Evolutionary conservation across 1,140 invertebrate genomes (phyloP).

Genomic region (Cheumatopsyche charites): DNA sequence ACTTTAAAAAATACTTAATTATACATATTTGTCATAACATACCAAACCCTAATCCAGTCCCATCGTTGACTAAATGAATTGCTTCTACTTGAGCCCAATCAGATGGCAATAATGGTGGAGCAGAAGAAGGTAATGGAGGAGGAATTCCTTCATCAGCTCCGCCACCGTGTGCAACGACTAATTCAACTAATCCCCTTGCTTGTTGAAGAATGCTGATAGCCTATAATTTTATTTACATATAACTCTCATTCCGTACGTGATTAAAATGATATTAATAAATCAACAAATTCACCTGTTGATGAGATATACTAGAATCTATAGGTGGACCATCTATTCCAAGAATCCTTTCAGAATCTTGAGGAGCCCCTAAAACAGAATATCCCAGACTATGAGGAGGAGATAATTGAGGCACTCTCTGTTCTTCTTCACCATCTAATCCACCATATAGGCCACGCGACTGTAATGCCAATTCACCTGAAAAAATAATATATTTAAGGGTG

Average conservation of each 20-base stretch:
- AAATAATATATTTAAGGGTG: not conserved
- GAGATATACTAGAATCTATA: slow-evolving; percentile 82
- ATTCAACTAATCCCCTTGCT: slow-evolving; percentile 75
- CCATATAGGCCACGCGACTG: slow-evolving; percentile 63
- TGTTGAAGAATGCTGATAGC: slow-evolving; percentile 83
- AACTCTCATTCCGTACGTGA: slow-evolving; percentile 3
- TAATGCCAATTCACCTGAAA: slow-evolving; percentile 66
- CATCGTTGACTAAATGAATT: slow-evolving; percentile 94
- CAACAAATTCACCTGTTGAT: slow-evolving; percentile 68
- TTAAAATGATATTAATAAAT: slow-evolving; percentile 17
- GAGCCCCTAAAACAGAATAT: slow-evolving; percentile 51
- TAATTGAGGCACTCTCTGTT: slow-evolving; percentile 67
- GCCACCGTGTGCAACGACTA: slow-evolving; percentile 68
- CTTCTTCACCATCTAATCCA: slow-evolving; percentile 60
- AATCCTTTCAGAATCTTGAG: slow-evolving; percentile 78
- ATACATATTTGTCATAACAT: slow-evolving; percentile 39
- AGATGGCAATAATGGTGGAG: slow-evolving; percentile 53
- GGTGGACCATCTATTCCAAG: slow-evolving; percentile 87
- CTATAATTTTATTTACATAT: slow-evolving; percentile 54
- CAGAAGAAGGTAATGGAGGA: slow-evolving; percentile 42
- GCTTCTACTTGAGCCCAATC: slow-evolving; percentile 97
- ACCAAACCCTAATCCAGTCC: slow-evolving; percentile 94
- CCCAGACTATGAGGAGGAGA: slow-evolving; percentile 63
- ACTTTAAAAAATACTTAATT: not conserved
- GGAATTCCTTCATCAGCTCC: slow-evolving; percentile 38